Evolutionary conservation across 2,113 vertebrate genomes (phyloP).

Genomic region (Aldabrachelys gigantea): DNA sequence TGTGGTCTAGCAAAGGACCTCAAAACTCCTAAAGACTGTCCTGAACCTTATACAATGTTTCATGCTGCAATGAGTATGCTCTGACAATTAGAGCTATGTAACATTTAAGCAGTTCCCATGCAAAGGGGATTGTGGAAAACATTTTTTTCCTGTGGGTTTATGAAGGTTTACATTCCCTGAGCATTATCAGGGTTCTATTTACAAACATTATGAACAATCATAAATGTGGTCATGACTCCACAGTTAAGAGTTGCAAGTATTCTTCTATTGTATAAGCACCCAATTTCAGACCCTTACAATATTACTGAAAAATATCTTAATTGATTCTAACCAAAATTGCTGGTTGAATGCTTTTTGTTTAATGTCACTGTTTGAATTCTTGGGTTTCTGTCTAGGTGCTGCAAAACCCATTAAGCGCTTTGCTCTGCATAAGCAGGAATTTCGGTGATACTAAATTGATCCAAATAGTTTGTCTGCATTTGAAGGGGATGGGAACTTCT

Average conservation of each 20-base stretch:
- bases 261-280: neutral
- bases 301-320: neutral
- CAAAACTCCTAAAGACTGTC: neutral
- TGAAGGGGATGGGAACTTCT: too few species aligned
- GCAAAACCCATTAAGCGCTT: too few species aligned
- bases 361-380: too few species aligned
- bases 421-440: too few species aligned
- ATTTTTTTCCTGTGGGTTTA: neutral
- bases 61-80: neutral
- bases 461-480: too few species aligned
- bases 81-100: neutral
- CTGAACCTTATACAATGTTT: neutral
- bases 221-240: neutral
- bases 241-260: neutral
- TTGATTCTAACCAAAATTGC: neutral
- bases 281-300: neutral
- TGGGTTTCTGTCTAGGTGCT: too few species aligned
- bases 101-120: neutral
- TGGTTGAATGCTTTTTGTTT: neutral
- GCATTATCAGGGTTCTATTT: neutral
- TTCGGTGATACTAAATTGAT: too few species aligned
- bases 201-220: neutral
- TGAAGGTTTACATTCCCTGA: neutral
- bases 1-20: neutral
- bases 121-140: neutral